A percentile compares a stretch with the other conserved stretches of the same genome.
Evolutionary conservation across 2,888 invertebrate genomes (phyloP).

Genomic region (Ornithoptera priamus): DNA sequence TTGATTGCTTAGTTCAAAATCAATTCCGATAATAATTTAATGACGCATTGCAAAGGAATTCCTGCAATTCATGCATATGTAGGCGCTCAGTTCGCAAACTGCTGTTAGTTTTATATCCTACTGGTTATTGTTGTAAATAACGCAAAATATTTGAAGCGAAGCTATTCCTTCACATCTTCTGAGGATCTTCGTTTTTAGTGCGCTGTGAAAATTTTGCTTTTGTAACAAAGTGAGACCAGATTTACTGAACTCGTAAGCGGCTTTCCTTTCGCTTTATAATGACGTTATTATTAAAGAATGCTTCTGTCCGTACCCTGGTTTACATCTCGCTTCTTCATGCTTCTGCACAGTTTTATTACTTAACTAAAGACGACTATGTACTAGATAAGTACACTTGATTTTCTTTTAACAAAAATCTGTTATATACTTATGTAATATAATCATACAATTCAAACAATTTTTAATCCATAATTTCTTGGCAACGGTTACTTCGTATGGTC

Average conservation of each 20-base stretch:
- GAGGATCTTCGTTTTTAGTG: not conserved
- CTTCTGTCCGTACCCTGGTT: slow-evolving; percentile 4
- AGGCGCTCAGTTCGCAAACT: not conserved
- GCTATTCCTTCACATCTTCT: not conserved
- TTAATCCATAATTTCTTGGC: too few species aligned
- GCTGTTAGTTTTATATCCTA: not conserved
- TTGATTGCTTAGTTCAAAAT: slow-evolving; percentile 23
- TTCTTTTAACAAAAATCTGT: not conserved
- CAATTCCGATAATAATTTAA: slow-evolving; percentile 22
- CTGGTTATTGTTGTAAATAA: not conserved
- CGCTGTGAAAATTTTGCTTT: not conserved
- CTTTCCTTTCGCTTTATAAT: slow-evolving; percentile 13
- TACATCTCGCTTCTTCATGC: slow-evolving; percentile 1
- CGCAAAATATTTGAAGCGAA: not conserved
- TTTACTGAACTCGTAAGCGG: slow-evolving; percentile 11
- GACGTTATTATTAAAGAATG: slow-evolving; percentile 16
- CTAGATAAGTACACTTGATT: not conserved
- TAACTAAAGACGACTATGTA: not conserved
- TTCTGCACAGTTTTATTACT: not conserved
- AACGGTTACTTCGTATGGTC: too few species aligned
- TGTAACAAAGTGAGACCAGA: slow-evolving; percentile 9
- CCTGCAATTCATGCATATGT: not conserved
- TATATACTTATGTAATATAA: not conserved
- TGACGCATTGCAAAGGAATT: slow-evolving; percentile 22
- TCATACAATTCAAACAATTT: too few species aligned